phyloP scores from a whole-genome alignment of 1,140 invertebrate species.

The Conus ventricosus region DNA sequence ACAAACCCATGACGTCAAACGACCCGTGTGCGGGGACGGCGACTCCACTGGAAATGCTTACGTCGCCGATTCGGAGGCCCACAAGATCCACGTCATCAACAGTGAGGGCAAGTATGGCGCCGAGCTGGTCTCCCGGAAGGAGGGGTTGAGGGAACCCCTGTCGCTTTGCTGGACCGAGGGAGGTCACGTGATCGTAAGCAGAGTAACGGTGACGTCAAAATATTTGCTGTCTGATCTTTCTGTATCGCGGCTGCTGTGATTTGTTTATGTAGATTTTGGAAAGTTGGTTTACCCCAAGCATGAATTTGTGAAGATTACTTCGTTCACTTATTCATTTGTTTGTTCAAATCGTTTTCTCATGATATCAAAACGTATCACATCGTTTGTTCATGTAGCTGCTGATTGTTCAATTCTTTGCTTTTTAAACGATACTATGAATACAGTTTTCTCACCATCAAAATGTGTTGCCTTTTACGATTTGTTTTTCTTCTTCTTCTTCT shows the following conservation, averaged over 20 bases:
- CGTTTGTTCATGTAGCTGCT: no score
- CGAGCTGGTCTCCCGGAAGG: conserved; percentile 20
- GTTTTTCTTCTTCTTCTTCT: no score
- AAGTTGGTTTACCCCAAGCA: no score
- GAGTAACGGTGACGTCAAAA: conserved; percentile 44
- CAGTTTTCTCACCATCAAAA: no score
- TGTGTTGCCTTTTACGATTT: no score
- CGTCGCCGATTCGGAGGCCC: conserved; percentile 22
- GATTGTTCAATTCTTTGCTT: no score
- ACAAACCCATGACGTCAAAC: conserved; percentile 25
- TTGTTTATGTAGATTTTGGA: no score
- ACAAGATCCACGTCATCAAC: conserved; percentile 40
- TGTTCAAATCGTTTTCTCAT: no score
- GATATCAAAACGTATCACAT: no score
- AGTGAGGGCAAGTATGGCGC: conserved; percentile 34
- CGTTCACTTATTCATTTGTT: no score
- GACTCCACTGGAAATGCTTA: conserved; percentile 29
- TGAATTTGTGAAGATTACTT: no score
- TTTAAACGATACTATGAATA: no score
- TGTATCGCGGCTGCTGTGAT: not conserved
- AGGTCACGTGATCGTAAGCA: conserved; percentile 40
- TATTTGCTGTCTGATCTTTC: conserved; percentile 13
- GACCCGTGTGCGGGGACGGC: conserved; percentile 16
- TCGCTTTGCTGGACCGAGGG: conserved; percentile 26
- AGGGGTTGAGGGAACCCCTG: conserved; percentile 36